phyloP scores from a whole-genome alignment of 2,797 vertebrate genomes.

The Anomalospiza imberbis region DNA sequence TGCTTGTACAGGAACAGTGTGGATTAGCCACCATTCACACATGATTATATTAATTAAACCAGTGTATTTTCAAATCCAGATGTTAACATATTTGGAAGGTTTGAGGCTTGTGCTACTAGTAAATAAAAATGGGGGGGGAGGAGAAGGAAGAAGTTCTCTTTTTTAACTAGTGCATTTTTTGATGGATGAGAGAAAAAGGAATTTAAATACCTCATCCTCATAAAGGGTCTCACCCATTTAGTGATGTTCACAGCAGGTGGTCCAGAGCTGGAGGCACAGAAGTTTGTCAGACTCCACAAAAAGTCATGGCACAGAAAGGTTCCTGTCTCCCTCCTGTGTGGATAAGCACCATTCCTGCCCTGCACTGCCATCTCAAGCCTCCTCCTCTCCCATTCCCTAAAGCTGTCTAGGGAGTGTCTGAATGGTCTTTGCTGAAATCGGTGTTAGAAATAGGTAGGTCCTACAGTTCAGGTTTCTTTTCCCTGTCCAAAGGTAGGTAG shows the following conservation, averaged over 20 bases:
- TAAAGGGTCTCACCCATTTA: rapidly evolving
- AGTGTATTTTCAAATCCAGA: neutral
- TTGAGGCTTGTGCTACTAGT: neutral
- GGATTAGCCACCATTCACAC: neutral
- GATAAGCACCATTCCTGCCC: neutral
- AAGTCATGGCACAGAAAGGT: neutral
- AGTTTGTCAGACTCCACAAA: neutral
- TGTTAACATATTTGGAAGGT: neutral
- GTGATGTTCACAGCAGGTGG: neutral
- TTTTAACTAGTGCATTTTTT: neutral
- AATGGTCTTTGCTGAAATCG: neutral
- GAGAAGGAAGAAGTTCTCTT: neutral
- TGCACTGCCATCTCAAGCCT: neutral
- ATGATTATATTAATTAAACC: neutral
- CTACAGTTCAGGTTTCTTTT: neutral
- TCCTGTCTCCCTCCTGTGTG: rapidly evolving
- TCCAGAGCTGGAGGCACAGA: neutral
- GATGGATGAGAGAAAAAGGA: neutral
- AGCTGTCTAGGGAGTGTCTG: neutral
- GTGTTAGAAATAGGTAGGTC: neutral
- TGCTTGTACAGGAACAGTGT: neutral
- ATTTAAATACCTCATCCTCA: neutral
- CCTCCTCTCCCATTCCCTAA: neutral
- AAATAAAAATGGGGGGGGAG: rapidly evolving
- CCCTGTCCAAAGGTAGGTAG: neutral